These are phyloP conservation scores for Pogonocherus hispidulus DNA, from an alignment of 2,888 invertebrate genomes.

Conservation along the genomic window DNA sequence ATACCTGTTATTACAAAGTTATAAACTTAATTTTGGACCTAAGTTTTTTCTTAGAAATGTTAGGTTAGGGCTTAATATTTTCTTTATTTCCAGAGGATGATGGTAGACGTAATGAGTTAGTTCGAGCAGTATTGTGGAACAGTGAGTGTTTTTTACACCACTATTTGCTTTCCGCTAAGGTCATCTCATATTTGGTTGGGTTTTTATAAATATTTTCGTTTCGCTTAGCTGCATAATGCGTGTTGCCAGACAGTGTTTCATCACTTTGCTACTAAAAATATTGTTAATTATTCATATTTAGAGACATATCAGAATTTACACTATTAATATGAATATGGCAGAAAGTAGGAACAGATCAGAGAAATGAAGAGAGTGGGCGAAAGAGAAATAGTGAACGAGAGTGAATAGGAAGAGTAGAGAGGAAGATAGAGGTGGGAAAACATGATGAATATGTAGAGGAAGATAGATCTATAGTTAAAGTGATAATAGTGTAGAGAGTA, in stretches of 20 bases:
- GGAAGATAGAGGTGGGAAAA: no score
- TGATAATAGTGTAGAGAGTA: no score
- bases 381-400: no score
- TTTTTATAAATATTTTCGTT: constrained; percentile 25
- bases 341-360: no score
- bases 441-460: no score
- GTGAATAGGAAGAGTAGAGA: no score
- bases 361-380: no score
- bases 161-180: constrained; percentile 33
- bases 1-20: no score
- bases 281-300: not conserved
- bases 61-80: constrained; percentile 44
- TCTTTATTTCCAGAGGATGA: constrained; percentile 76
- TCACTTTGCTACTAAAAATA: not conserved
- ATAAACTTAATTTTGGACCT: no score
- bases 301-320: no score
- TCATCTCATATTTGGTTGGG: constrained; percentile 34
- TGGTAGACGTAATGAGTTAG: constrained; percentile 84
- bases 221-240: constrained; percentile 29
- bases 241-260: constrained; percentile 21
- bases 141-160: constrained; percentile 74
- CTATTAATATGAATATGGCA: no score
- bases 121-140: constrained; percentile 87
- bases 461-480: no score
- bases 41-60: not conserved